These are phyloP conservation scores for Semotilus atromaculatus DNA, from an alignment of 2,797 vertebrate species.

Conservation along the genomic window DNA sequence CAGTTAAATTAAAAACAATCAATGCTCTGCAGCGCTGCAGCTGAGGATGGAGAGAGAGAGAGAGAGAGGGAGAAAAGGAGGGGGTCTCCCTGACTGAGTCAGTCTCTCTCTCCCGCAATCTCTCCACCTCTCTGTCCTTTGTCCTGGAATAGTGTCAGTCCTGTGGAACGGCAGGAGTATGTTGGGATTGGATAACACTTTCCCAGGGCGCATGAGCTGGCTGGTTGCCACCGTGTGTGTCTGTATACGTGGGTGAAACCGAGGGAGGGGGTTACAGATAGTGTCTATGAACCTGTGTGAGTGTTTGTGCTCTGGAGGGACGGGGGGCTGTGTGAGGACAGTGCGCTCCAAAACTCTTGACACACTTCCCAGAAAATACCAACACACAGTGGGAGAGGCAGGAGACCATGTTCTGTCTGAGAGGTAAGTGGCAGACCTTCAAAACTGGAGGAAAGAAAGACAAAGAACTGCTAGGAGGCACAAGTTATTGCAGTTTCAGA, in stretches of 20 bases:
- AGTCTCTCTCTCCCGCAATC: constrained; percentile 15
- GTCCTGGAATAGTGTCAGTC: constrained; percentile 19
- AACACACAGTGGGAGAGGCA: constrained; percentile 29
- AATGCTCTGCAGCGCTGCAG: constrained; percentile 36
- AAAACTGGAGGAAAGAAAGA: constrained; percentile 18
- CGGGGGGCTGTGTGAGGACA: constrained; percentile 50
- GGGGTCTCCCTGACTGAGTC: constrained; percentile 15
- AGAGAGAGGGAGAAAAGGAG: constrained; percentile 31
- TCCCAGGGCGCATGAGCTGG: constrained; percentile 58
- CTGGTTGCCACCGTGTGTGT: constrained; percentile 50
- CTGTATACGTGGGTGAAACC: constrained; percentile 48
- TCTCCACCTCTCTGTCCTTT: constrained; percentile 45
- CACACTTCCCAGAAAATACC: constrained; percentile 51
- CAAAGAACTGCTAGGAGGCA: constrained; percentile 11
- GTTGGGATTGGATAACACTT: constrained; percentile 51
- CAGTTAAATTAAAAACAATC: constrained; percentile 52
- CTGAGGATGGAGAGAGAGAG: constrained; percentile 29
- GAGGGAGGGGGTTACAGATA: constrained; percentile 43
- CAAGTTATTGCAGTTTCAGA: constrained; percentile 21
- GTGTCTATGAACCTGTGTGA: constrained; percentile 59
- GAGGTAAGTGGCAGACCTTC: constrained; percentile 59
- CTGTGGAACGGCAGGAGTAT: constrained; percentile 38
- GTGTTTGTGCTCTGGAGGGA: constrained; percentile 38
- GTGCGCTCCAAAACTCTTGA: constrained; percentile 42
- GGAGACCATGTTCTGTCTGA: constrained; percentile 63